Evolutionary conservation across 2,888 invertebrate species (phyloP).

Genomic region (Scotopteryx bipunctaria): DNA sequence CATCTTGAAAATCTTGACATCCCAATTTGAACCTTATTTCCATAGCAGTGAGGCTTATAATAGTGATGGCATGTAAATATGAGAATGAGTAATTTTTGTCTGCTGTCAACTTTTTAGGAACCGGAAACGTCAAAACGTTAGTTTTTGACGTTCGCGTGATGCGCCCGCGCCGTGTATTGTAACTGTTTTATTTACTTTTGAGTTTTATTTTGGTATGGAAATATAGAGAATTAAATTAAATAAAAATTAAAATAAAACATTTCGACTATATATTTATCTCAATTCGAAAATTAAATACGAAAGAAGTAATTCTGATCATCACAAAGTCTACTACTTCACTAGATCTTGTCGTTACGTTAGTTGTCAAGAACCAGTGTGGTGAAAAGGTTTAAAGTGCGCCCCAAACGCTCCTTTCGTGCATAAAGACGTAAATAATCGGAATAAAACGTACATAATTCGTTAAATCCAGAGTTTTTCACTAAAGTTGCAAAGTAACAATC

Average conservation of each 20-base stretch:
- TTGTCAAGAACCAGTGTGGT: too few relatives aligned
- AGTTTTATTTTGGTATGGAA: slow-evolving; percentile 27
- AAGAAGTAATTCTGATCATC: too few relatives aligned
- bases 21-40: slow-evolving; percentile 29
- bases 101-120: slow-evolving; percentile 62
- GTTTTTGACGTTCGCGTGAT: slow-evolving; percentile 67
- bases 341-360: too few relatives aligned
- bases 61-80: neutral
- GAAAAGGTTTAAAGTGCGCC: too few relatives aligned
- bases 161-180: slow-evolving; percentile 44
- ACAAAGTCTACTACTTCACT: too few relatives aligned
- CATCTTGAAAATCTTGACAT: slow-evolving; percentile 6
- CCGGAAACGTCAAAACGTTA: slow-evolving; percentile 71
- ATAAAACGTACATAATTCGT: too few relatives aligned
- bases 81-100: slow-evolving; percentile 40
- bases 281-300: too few relatives aligned
- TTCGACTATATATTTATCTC: too few relatives aligned
- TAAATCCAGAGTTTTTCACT: neutral
- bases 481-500: neutral
- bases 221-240: too few relatives aligned
- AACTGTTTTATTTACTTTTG: slow-evolving; percentile 43
- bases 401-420: too few relatives aligned
- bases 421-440: too few relatives aligned
- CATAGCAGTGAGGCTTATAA: slow-evolving; percentile 25
- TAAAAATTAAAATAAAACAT: too few relatives aligned